Base-by-base conservation (phyloP, 1,140 invertebrate genomes). In the Chrysoperla carnea region DNA sequence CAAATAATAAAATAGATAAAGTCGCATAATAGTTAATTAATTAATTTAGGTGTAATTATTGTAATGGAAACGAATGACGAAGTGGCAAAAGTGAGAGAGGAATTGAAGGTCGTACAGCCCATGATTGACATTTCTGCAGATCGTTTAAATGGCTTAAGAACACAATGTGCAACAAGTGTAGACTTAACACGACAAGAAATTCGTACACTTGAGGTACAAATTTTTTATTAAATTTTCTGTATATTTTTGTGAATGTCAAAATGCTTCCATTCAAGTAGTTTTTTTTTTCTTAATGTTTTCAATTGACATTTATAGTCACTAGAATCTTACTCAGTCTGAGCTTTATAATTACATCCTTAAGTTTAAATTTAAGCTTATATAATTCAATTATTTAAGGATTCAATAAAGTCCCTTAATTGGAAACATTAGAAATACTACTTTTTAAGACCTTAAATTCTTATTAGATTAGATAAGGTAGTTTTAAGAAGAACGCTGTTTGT, bases 101-200 rank as follows among this genome's bases (percentile, higher is more conserved):
- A 63, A 37, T 55, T 75, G 39, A 63, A 70, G 46, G 73, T 80
- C 54, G 70, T 82, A 48, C 87, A 94, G 71, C 83, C 82, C 51
- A 90, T 94, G 84, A 95, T 95, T 66, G 88, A 91, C 69, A 81
- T 91, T 62, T 91, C 84, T 54, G 85, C 87, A 43, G 80, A 88
- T 64, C 79, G 87, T 61, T 75, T 96, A 52, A 82, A 92, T 57
- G 86, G 86, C 40, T 70, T 96, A 50, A 72, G 91, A 58, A 92
- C 87, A 40, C 80, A 89, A 69, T 95, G 90, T 68, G 81, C 82
- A 14, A 88, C 87, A 40, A 89, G 80, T 60, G 85, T 82, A 37
- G 85, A 89, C 63, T 70, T 96, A 47, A 95, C 90, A 35, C 88
- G 93, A 59, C 85, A 93, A 58, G 90, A 95, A 75, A 95, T 95